Conservation (phyloP, 2,888 invertebrate species). For the Epirrhoe tristata region DNA sequence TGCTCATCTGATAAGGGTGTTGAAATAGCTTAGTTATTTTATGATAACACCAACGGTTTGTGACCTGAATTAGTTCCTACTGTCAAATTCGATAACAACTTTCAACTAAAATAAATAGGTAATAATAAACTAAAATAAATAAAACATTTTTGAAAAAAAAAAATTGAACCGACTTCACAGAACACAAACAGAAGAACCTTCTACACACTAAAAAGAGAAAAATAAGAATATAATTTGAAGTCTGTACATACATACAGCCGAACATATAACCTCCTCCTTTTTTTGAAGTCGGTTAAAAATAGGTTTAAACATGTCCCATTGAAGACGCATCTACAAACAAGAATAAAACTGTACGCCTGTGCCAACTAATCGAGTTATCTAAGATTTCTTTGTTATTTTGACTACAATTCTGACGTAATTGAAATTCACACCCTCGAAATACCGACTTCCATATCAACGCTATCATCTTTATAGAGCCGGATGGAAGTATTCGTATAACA, state of each 20-base stretch:
- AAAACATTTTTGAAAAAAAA: no score
- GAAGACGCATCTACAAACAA: neutral
- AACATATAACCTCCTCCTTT: no score
- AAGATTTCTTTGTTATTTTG: constrained; percentile 38
- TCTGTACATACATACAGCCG: no score
- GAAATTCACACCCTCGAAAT: constrained; percentile 38
- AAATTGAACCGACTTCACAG: no score
- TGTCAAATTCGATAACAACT: constrained; percentile 19
- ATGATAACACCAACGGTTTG: constrained; percentile 21
- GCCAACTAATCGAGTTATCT: constrained; percentile 32
- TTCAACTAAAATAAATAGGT: no score
- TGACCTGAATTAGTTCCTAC: constrained; percentile 17
- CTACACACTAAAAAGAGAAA: no score
- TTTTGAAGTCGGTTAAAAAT: no score
- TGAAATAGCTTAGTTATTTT: constrained; percentile 20
- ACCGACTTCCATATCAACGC: constrained; percentile 22
- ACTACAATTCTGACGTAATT: constrained; percentile 38
- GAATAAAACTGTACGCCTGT: neutral
- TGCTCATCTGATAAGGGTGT: constrained; percentile 20
- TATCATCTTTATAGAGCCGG: constrained; percentile 39
- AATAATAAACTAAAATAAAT: no score
- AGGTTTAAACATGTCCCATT: neutral
- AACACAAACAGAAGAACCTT: no score
- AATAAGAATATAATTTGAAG: no score
- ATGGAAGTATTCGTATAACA: constrained; percentile 29